Base-by-base conservation (phyloP, 2,797 vertebrate genomes). In the Enteromius afrohamiltoni region DNA sequence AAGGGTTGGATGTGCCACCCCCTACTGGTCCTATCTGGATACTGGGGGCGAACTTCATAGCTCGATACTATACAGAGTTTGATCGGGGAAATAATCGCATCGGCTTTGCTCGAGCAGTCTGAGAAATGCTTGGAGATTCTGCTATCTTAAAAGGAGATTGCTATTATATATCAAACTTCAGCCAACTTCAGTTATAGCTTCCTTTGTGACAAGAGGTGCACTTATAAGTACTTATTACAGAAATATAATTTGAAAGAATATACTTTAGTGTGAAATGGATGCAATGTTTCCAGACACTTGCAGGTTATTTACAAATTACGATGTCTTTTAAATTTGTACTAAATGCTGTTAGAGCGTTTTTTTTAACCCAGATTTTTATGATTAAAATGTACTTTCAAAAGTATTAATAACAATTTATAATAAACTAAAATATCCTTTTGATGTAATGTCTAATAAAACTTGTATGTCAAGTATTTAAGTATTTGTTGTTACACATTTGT, bases 51-150 rank as follows among this genome's bases (percentile, higher is more conserved):
- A 97, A 93, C 89, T 99, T 99, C 91, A 99, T 99, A 19, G 95
- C 96, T 4, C 95, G 97, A 86, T 99, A 97, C 92, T 99, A 99
- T 92, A 97, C 96, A 1, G 95, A 97, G 89, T 99, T 99, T 64
- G 98, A 99, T 89, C 95, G 97, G 1, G 93, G 82, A 74, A 96
- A 97, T 91, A 97, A 98, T 88, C 95, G 97, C 45, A 97, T 99
- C 74, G 98, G 98, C 58, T 99, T 99, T 75, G 98, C 98, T 79
- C 89, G 92, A 0, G 96, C 97, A n/a, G 94, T 96, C 88, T 97
- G 94, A 98, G 17, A n/a, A 60, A 16, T 55, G 6, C 9, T 42
- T 17, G 49, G 49, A 1, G 60, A 31, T 19, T 26, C 23, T 37
- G 21, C 10, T 23, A 62, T 21, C 23, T n/a, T 23, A 65, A 16